Conservation (phyloP, 2,113 vertebrate genomes). For the Melanerpes aurifrons region DNA sequence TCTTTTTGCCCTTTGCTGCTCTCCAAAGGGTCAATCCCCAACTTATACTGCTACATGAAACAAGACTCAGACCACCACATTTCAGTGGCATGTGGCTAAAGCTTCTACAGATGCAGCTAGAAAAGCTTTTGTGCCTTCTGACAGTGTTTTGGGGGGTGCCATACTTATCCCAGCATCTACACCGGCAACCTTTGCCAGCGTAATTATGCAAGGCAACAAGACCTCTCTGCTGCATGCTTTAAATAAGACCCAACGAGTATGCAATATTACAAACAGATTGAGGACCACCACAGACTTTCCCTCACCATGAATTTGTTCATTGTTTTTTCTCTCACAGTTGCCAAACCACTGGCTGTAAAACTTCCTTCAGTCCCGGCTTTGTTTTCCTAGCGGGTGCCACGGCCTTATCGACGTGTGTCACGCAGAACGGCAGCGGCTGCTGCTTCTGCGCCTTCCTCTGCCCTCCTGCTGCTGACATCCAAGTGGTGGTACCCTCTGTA, state of each 20-base stretch:
- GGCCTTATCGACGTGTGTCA: not conserved
- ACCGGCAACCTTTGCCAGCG: not conserved
- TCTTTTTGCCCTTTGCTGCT: too few relatives aligned
- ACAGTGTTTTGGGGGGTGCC: not conserved
- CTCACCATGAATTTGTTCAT: not conserved
- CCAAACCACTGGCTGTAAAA: slow-evolving; percentile 50
- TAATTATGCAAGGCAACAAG: not conserved
- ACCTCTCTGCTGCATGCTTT: not conserved
- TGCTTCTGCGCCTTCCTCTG: not conserved
- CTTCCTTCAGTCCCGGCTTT: not conserved
- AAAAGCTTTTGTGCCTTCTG: not conserved
- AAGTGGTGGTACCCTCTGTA: not conserved
- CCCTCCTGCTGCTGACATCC: not conserved
- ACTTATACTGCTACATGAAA: not conserved
- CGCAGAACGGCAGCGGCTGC: not conserved
- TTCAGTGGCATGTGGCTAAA: not conserved
- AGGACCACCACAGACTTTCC: slow-evolving; percentile 23
- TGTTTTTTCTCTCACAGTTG: slow-evolving; percentile 24
- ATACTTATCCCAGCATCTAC: fast-evolving
- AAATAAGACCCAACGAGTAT: not conserved
- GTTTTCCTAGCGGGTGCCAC: not conserved
- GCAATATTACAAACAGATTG: slow-evolving; percentile 49
- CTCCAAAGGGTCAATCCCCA: too few relatives aligned
- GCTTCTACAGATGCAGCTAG: not conserved
- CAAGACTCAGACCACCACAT: not conserved